phyloP scores from a whole-genome alignment of 2,888 invertebrate species.

The Caenorhabditis uteleia region DNA sequence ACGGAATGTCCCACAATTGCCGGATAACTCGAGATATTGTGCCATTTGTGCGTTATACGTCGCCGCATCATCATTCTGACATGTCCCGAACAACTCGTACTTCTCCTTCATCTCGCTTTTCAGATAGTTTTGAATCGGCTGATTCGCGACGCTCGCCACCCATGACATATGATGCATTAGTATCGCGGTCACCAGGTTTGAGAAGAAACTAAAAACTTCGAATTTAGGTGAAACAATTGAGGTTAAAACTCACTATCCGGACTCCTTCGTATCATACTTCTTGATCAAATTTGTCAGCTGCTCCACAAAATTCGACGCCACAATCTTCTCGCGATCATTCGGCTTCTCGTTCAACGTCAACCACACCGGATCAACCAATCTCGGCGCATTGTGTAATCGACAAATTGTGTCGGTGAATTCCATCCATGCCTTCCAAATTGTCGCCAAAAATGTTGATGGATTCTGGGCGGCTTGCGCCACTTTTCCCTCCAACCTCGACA shows the following conservation, averaged over 20 bases:
- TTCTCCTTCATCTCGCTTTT: conserved; percentile 2
- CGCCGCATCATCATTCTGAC: conserved; percentile 30
- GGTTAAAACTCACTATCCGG: conserved; percentile 55
- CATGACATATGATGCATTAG: conserved; percentile 66
- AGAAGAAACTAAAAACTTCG: conserved; percentile 57
- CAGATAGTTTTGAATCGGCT: conserved; percentile 22
- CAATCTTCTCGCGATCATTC: conserved; percentile 28
- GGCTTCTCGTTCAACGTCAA: conserved; percentile 44
- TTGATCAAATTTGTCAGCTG: conserved; percentile 51
- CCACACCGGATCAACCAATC: conserved; percentile 61
- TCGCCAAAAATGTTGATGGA: conserved; percentile 50
- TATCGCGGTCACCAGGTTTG: conserved; percentile 61
- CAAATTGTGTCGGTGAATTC: conserved; percentile 52
- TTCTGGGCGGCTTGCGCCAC: conserved; percentile 44
- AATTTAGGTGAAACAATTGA: too few species aligned
- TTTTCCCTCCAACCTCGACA: conserved; percentile 49
- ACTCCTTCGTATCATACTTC: conserved; percentile 54
- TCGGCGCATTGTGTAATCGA: conserved; percentile 57
- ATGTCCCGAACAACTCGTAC: conserved; percentile 47
- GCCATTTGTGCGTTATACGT: conserved; percentile 87
- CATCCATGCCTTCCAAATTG: conserved; percentile 55
- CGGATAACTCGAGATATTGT: conserved; percentile 77
- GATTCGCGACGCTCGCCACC: conserved; percentile 66
- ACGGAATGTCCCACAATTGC: conserved; percentile 82
- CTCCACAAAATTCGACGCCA: conserved; percentile 54